A percentile compares a stretch with the other conserved stretches of the same genome.
These are phyloP conservation scores for Odontamblyopus rebecca DNA, from an alignment of 2,797 vertebrate species.

Conservation along the genomic window DNA sequence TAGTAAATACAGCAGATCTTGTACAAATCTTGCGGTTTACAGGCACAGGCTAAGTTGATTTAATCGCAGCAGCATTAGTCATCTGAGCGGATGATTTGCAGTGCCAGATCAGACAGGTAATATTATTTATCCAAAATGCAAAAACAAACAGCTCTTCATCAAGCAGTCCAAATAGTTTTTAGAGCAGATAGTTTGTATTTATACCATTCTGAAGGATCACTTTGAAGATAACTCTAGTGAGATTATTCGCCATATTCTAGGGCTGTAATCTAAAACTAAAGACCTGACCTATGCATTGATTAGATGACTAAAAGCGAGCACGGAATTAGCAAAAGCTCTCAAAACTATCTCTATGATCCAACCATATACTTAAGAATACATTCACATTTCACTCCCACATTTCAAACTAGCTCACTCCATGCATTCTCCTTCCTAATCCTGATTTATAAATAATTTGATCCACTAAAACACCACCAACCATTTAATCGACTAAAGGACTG, in stretches of 20 bases:
- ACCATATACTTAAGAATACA: too few species aligned
- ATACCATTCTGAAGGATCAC: not conserved
- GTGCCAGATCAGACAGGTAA: constrained; percentile 9
- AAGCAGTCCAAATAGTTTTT: constrained; percentile 1
- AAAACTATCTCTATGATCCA: too few species aligned
- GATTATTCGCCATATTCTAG: not conserved
- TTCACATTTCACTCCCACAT: too few species aligned
- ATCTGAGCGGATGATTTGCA: constrained; percentile 14
- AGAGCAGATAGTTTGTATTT: not conserved
- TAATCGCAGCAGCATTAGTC: constrained; percentile 12
- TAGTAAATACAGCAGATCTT: not conserved
- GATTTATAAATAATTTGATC: too few species aligned
- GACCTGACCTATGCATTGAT: too few species aligned
- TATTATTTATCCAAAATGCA: constrained; percentile 17
- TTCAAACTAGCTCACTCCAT: too few species aligned
- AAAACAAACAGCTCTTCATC: constrained; percentile 10
- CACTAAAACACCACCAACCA: too few species aligned
- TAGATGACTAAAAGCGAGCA: too few species aligned
- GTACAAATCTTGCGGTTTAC: constrained; percentile 6
- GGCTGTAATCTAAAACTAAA: too few species aligned
- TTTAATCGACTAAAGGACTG: too few species aligned
- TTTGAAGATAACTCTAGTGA: not conserved
- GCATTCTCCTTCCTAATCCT: too few species aligned
- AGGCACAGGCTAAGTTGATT: constrained; percentile 2
- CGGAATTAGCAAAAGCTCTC: too few species aligned